These are phyloP conservation scores for Nycticorax nycticorax DNA, from an alignment of 2,113 vertebrate genomes.

Conservation along the genomic window DNA sequence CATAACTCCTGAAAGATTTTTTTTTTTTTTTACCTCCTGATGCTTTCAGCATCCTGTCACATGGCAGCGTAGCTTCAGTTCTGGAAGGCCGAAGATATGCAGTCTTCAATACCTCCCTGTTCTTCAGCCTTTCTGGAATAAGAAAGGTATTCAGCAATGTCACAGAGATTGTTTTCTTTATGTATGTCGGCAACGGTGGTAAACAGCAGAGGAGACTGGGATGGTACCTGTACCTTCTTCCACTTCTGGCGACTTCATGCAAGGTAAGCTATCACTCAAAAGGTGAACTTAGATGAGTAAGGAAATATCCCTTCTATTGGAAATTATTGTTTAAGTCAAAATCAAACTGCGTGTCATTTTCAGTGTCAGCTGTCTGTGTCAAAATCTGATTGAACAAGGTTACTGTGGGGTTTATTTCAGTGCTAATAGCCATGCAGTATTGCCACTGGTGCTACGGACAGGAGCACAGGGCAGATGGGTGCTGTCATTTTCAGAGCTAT, in stretches of 20 bases:
- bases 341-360: neutral
- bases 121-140: neutral
- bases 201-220: neutral
- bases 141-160: neutral
- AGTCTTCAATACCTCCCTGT: neutral
- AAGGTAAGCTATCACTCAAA: neutral
- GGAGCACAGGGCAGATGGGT: neutral
- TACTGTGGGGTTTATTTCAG: neutral
- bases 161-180: neutral
- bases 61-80: neutral
- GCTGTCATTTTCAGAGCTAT: neutral
- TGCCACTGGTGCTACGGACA: neutral
- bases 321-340: neutral
- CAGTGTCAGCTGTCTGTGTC: neutral
- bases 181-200: neutral
- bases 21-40: neutral
- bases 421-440: neutral
- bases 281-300: neutral
- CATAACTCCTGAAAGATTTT: neutral
- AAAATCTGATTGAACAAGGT: neutral
- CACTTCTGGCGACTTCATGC: neutral
- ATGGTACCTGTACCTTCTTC: neutral
- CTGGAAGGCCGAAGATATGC: neutral
- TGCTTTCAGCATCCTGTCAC: neutral
- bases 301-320: neutral